Evolutionary conservation across 2,888 invertebrate genomes (phyloP).

Genomic region (Osmoderma eremita): DNA sequence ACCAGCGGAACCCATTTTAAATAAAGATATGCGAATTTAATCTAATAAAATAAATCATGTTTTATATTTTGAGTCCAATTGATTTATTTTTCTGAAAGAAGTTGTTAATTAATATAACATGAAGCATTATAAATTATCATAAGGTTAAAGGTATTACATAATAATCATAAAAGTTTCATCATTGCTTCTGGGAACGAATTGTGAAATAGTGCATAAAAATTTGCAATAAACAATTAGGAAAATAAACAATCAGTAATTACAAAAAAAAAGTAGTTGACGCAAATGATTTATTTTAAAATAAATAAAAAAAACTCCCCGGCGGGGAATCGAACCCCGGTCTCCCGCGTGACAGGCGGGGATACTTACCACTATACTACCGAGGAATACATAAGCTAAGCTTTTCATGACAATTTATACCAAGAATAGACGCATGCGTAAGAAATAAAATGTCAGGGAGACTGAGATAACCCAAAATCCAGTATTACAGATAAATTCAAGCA

Average conservation of each 20-base stretch:
- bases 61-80: too few relatives aligned
- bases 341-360: slow-evolving; percentile 66
- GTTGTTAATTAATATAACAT: too few relatives aligned
- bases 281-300: neutral
- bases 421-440: slow-evolving; percentile 11
- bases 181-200: too few relatives aligned
- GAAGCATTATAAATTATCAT: too few relatives aligned
- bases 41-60: too few relatives aligned
- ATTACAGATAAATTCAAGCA: slow-evolving; percentile 13
- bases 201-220: too few relatives aligned
- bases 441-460: slow-evolving; percentile 7
- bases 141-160: too few relatives aligned
- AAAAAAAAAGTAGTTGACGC: neutral
- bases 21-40: too few relatives aligned
- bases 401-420: slow-evolving; percentile 11
- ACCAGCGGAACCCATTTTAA: too few relatives aligned
- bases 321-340: slow-evolving; percentile 66
- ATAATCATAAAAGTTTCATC: too few relatives aligned
- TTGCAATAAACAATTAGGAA: neutral
- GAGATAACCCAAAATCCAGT: slow-evolving; percentile 21
- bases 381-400: slow-evolving; percentile 49
- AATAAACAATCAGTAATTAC: neutral
- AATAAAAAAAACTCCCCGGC: slow-evolving; percentile 60
- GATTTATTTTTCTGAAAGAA: too few relatives aligned
- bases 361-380: slow-evolving; percentile 66